These are phyloP conservation scores for Acanthosoma haemorrhoidale DNA, from an alignment of 2,888 invertebrate species.

Conservation along the genomic window DNA sequence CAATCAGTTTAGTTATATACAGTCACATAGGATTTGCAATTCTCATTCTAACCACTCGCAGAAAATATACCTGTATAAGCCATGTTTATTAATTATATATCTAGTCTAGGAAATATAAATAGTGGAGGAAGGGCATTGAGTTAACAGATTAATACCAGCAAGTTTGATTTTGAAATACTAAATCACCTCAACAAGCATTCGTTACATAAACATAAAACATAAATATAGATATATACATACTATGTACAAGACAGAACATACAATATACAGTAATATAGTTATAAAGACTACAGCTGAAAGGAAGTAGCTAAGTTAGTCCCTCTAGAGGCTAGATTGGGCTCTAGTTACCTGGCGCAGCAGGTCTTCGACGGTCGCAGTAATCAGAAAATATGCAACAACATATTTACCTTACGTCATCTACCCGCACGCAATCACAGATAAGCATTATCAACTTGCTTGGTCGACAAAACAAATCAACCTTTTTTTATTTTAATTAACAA, in stretches of 20 bases:
- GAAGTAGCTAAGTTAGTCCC: constrained; percentile 10
- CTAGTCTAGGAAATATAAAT: not conserved
- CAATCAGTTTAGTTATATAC: not conserved
- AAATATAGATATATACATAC: not conserved
- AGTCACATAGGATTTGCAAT: not conserved
- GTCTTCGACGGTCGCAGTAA: not conserved
- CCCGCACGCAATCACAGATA: not conserved
- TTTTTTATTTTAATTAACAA: not conserved
- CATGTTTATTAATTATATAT: not conserved
- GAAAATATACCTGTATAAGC: not conserved
- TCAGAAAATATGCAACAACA: not conserved
- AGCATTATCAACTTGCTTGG: constrained; percentile 23
- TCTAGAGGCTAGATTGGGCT: constrained; percentile 2
- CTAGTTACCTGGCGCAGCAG: not conserved
- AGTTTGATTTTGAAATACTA: not conserved
- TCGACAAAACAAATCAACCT: not conserved
- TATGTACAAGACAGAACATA: constrained; percentile 3
- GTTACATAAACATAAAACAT: not conserved
- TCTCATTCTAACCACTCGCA: not conserved
- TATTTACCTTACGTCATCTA: not conserved
- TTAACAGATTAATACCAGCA: not conserved
- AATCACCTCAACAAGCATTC: not conserved
- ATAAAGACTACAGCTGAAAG: not conserved
- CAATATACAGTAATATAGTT: not conserved
- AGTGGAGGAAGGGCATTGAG: not conserved